Evolutionary conservation across 2,113 vertebrate species (phyloP), one percentile per base, ranked within the genome.

Genomic region (Benitochromis conjunctus): DNA sequence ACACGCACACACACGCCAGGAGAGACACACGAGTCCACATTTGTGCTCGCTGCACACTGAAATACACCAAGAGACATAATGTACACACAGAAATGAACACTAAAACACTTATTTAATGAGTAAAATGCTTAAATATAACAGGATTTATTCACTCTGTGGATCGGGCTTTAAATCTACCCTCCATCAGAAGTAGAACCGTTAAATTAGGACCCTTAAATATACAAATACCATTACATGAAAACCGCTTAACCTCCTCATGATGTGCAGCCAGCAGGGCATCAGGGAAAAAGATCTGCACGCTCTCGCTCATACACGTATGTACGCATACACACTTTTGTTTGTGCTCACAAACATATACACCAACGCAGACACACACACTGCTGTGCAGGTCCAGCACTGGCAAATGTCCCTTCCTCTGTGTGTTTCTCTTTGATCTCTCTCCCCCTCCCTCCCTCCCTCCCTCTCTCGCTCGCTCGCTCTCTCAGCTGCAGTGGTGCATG

Each of bases 371-470:
- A 83, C 48, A 57, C 81, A 34, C 48, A 71, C 24, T 16, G 19
- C 84, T 21, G 46, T 46, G 31, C 84, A 82, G 69, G 9, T 53
- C 8, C 79, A 51, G 24, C 34, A 3, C 31, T 81, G 38, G 79
- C 84, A 89, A 87, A 91, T 90, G 71, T 69, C 90, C 83, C 77
- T 38, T 81, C 79, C 55, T 55, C 81, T 31, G 78, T 54, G 48
- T 56, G 60, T 26, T 24, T 38, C 18, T 54, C 46, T 87, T 80
- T 84, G 60, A 90, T 81, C 80, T 13, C n/a, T 29, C 34, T 7
- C 14, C 11, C 78, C 2, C 66, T 8, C n/a, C n/a, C 80, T 13
- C n/a, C 21, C 34, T 7, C 14, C 11, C 78, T 2, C 66, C 6
- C 5, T 21, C 19, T 64, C 34, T 7, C 55, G 4, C 34, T 29